Evolutionary conservation across 2,888 invertebrate species (phyloP).

Genomic region (Acrobeloides nanus): DNA sequence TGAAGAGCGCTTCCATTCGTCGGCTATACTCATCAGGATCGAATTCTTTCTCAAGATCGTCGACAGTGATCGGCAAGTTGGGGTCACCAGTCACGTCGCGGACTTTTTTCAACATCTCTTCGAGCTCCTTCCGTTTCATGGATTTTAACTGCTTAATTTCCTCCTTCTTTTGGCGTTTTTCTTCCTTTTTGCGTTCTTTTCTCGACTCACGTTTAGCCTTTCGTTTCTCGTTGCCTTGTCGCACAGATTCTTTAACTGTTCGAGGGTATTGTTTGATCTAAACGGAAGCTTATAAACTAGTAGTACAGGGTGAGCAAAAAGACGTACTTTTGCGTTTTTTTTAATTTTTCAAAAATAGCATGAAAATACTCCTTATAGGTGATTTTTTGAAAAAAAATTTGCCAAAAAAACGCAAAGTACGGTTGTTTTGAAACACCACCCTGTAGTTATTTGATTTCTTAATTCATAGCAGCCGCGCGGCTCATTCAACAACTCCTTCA

Average conservation of each 20-base stretch:
- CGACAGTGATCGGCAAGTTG: constrained; percentile 66
- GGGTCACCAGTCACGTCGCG: constrained; percentile 80
- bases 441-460: no score
- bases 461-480: no score
- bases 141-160: constrained; percentile 70
- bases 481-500: no score
- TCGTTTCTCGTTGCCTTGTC: constrained; percentile 57
- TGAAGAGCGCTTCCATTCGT: constrained; percentile 63
- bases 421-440: no score
- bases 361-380: constrained; percentile 4
- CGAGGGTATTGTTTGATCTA: constrained; percentile 83
- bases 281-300: constrained; percentile 6
- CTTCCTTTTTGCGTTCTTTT: constrained; percentile 56
- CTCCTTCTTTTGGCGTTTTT: constrained; percentile 72
- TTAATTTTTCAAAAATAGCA: constrained; percentile 9
- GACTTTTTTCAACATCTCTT: constrained; percentile 76
- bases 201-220: constrained; percentile 67
- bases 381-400: neutral
- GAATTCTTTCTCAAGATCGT: constrained; percentile 68
- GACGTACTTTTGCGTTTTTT: neutral
- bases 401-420: no score
- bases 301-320: constrained; percentile 3
- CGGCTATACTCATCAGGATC: constrained; percentile 49
- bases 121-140: constrained; percentile 75
- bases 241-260: constrained; percentile 72